Evolutionary conservation across 2,113 vertebrate species (phyloP).

Genomic region (Apistogramma diplotaenia): DNA sequence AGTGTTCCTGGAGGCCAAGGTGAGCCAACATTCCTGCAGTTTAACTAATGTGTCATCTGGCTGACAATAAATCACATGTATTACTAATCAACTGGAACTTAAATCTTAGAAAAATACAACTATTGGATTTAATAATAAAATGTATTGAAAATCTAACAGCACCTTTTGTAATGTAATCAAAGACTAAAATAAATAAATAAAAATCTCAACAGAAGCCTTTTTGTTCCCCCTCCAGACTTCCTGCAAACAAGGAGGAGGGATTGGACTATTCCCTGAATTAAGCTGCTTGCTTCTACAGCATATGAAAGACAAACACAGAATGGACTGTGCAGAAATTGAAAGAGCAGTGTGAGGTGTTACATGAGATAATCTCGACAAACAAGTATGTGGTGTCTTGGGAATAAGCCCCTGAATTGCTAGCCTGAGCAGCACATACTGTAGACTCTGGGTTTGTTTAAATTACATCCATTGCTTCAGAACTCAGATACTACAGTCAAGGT

Average conservation of each 20-base stretch:
- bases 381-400: slow-evolving; percentile 10
- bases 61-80: neutral
- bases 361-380: slow-evolving; percentile 47
- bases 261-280: slow-evolving; percentile 14
- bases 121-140: neutral
- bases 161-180: neutral
- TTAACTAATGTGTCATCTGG: no score
- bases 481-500: neutral
- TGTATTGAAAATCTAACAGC: neutral
- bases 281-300: slow-evolving; percentile 16
- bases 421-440: slow-evolving; percentile 7
- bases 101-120: neutral
- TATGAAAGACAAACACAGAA: slow-evolving; percentile 44
- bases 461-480: slow-evolving; percentile 2
- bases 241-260: neutral
- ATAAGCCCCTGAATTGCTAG: slow-evolving; percentile 18
- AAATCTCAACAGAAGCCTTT: neutral
- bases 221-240: neutral
- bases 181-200: neutral
- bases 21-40: no score
- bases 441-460: slow-evolving; percentile 21
- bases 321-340: slow-evolving; percentile 42
- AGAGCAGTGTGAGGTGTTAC: slow-evolving; percentile 26
- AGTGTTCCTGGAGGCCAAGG: no score
- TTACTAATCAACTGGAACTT: neutral